These are phyloP conservation scores for Hymenochirus boettgeri DNA, from an alignment of 2,113 vertebrate species.

Conservation along the genomic window DNA sequence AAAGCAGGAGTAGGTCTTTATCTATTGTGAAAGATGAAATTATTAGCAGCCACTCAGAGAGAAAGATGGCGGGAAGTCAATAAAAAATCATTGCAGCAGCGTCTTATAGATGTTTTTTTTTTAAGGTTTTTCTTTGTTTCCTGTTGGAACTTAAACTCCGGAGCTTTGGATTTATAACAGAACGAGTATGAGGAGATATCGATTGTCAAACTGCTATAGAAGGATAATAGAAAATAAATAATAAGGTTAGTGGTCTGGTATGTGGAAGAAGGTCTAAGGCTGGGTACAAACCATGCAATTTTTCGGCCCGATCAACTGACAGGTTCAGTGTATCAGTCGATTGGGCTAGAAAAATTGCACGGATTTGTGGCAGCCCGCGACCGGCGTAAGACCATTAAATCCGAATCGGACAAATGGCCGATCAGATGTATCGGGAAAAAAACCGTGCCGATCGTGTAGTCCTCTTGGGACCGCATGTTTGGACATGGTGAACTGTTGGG, in stretches of 20 bases:
- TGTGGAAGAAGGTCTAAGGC: no score
- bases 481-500: no score
- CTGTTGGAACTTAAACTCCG: slow-evolving; percentile 12
- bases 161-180: slow-evolving; percentile 8
- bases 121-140: neutral
- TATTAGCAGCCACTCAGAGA: slow-evolving; percentile 62
- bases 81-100: slow-evolving; percentile 60
- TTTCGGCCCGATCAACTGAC: no score
- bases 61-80: slow-evolving; percentile 44
- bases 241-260: neutral
- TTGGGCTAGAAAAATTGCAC: no score
- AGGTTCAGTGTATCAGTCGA: no score
- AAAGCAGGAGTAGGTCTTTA: slow-evolving; percentile 65
- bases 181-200: neutral
- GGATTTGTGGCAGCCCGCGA: no score
- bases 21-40: slow-evolving; percentile 62
- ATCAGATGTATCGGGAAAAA: no score
- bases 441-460: no score
- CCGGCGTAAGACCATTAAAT: no score
- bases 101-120: slow-evolving; percentile 51
- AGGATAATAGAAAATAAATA: neutral
- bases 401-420: no score
- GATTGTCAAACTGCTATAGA: slow-evolving; percentile 5
- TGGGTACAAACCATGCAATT: no score
- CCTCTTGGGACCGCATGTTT: no score